A percentile compares a stretch with the other conserved stretches of the same genome.
Evolutionary conservation across 2,888 invertebrate species (phyloP).

Genomic region (Dryococelus australis): DNA sequence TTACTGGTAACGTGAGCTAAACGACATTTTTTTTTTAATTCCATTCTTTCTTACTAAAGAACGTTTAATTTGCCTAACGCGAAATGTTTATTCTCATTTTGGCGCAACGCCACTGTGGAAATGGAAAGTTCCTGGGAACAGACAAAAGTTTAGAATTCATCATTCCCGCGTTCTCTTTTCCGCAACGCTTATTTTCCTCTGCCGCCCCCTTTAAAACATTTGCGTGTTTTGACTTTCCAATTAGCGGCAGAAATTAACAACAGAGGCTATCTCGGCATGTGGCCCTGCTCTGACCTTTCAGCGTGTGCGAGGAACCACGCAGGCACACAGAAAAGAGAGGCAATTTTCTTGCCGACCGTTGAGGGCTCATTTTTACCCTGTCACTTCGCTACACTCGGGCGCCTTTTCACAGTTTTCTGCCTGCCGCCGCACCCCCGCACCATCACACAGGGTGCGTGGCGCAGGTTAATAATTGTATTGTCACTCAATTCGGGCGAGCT

Average conservation of each 20-base stretch:
- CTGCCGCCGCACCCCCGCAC: not conserved
- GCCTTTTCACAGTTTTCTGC: constrained; percentile 13
- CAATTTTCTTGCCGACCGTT: constrained; percentile 37
- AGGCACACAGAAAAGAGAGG: constrained; percentile 22
- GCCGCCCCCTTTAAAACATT: not conserved
- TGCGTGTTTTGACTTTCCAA: constrained; percentile 55
- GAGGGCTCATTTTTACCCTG: constrained; percentile 21
- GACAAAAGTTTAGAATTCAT: not conserved
- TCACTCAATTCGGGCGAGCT: constrained; percentile 38
- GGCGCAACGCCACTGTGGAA: not conserved
- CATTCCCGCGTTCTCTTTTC: not conserved
- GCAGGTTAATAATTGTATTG: constrained; percentile 39
- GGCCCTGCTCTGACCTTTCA: constrained; percentile 36
- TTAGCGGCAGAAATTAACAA: constrained; percentile 54
- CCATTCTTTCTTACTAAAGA: not conserved
- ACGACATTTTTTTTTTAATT: not conserved
- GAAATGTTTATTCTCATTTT: not conserved
- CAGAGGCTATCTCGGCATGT: constrained; percentile 39
- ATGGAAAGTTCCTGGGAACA: not conserved
- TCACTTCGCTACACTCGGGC: constrained; percentile 11
- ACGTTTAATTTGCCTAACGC: not conserved
- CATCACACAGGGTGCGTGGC: not conserved
- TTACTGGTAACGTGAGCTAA: not conserved
- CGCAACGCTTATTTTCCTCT: not conserved
- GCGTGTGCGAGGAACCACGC: constrained; percentile 30